These are phyloP conservation scores for Loripinus fragilis DNA, from an alignment of 2,888 invertebrate species.

Conservation along the genomic window DNA sequence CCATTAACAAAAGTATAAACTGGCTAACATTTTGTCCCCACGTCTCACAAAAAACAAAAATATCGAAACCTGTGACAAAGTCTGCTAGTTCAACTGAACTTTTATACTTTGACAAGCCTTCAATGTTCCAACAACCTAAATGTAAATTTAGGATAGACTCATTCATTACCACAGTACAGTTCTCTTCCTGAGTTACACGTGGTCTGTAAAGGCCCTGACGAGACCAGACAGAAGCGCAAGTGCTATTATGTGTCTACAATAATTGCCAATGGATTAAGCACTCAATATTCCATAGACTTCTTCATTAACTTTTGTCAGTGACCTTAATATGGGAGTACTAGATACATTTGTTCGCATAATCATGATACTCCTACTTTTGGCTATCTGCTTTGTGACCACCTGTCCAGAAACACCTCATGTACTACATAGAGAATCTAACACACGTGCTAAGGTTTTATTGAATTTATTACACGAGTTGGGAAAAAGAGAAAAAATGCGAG, in stretches of 20 bases:
- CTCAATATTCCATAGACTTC: too few species aligned
- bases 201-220: background rate
- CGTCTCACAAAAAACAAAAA: slow-evolving; percentile 12
- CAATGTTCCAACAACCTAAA: slow-evolving; percentile 6
- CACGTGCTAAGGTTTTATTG: too few species aligned
- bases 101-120: background rate
- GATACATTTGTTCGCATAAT: slow-evolving; percentile 78
- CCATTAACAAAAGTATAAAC: background rate
- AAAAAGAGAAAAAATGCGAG: too few species aligned
- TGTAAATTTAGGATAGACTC: background rate
- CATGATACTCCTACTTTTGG: slow-evolving; percentile 79
- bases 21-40: background rate
- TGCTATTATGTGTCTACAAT: too few species aligned
- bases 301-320: too few species aligned
- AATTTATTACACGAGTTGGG: too few species aligned
- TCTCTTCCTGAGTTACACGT: too few species aligned
- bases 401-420: slow-evolving; percentile 76
- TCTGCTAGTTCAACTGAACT: background rate
- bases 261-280: too few species aligned
- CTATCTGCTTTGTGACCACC: slow-evolving; percentile 75
- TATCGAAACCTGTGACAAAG: background rate
- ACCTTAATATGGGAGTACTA: slow-evolving; percentile 69
- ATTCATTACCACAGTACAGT: too few species aligned
- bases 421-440: too few species aligned
- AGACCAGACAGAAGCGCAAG: too few species aligned